Conservation (phyloP, 2,113 vertebrate species). For the Hoplias malabaricus region DNA sequence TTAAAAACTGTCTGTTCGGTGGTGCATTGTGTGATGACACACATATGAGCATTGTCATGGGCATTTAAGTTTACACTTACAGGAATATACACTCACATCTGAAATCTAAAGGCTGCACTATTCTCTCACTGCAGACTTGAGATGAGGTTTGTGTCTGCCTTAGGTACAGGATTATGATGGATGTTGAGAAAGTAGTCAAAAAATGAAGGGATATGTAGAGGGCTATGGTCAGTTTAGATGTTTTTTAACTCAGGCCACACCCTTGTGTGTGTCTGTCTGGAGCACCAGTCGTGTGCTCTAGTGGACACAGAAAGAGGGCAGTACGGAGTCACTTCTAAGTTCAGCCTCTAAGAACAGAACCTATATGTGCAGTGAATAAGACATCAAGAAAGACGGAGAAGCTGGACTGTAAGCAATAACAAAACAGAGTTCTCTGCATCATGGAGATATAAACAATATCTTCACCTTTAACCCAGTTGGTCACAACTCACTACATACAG, state of each 20-base stretch:
- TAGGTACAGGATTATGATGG: too few relatives aligned
- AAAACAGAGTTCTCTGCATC: background rate
- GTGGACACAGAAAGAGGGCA: background rate
- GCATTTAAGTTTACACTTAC: too few relatives aligned
- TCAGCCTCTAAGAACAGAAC: background rate
- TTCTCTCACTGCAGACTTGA: too few relatives aligned
- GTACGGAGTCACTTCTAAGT: background rate
- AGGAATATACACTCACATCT: too few relatives aligned
- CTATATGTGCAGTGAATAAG: too few relatives aligned
- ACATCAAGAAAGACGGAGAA: background rate
- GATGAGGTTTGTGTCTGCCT: background rate
- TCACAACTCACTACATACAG: background rate
- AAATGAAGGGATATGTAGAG: background rate
- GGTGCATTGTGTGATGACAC: too few relatives aligned
- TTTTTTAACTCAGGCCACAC: constrained; percentile 6
- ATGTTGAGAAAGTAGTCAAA: background rate
- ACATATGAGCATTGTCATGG: too few relatives aligned
- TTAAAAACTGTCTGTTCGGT: too few relatives aligned
- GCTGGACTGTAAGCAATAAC: background rate
- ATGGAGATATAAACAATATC: background rate
- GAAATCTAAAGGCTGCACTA: too few relatives aligned
- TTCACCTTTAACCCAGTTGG: constrained; percentile 1
- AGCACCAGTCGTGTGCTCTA: background rate
- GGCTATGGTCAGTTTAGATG: background rate
- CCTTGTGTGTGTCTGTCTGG: background rate